Conservation (phyloP, 2,888 invertebrate species). For the Standfussiana lucernea region DNA sequence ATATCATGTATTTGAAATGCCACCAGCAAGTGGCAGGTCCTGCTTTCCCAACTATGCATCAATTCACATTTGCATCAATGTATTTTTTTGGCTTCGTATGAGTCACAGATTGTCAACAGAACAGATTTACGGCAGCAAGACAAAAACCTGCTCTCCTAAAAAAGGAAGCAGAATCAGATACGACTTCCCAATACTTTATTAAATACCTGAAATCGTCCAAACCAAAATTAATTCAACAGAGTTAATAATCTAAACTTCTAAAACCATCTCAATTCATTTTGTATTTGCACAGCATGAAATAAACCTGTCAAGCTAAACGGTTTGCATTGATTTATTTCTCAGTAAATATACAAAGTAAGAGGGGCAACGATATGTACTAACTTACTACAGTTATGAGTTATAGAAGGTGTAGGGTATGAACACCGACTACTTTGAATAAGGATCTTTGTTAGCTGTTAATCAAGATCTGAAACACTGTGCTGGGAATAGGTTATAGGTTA, state of each 20-base stretch:
- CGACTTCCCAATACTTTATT: background rate
- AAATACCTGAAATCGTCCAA: conserved; percentile 27
- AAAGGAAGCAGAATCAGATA: background rate
- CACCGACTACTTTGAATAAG: conserved; percentile 41
- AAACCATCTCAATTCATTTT: conserved; percentile 64
- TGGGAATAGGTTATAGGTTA: no score
- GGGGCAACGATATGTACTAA: conserved; percentile 29
- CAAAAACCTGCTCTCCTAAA: background rate
- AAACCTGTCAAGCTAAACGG: conserved; percentile 67
- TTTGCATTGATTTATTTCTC: conserved; percentile 62
- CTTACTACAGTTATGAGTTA: conserved; percentile 50
- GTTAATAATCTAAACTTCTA: conserved; percentile 53
- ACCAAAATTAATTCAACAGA: conserved; percentile 42
- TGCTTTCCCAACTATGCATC: background rate
- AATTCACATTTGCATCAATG: background rate
- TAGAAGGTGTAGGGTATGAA: conserved; percentile 39
- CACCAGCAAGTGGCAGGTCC: background rate
- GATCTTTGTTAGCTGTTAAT: conserved; percentile 35
- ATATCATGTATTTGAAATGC: background rate
- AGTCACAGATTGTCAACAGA: conserved; percentile 1
- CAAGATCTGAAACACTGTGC: background rate
- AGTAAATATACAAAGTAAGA: conserved; percentile 63
- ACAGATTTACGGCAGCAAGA: background rate
- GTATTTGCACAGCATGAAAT: conserved; percentile 67
- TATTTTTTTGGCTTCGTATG: background rate